phyloP scores from a whole-genome alignment of 1,140 invertebrate species.

The Brachionus rotundiformis region DNA sequence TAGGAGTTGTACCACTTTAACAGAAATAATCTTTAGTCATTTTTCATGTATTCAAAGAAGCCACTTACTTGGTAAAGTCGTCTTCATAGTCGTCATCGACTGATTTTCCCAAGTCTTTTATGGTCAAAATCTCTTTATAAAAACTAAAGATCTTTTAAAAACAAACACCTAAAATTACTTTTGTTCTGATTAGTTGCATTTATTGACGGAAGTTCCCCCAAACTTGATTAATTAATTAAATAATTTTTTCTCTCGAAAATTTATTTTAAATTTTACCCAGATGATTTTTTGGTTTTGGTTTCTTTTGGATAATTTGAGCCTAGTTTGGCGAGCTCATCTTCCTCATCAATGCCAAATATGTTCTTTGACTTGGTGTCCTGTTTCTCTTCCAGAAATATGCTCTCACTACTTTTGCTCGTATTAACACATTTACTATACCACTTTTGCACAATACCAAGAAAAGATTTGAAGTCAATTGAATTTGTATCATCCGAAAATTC shows the following conservation, averaged over 20 bases:
- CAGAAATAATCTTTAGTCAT: neutral
- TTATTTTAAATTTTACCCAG: neutral
- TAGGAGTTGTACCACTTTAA: slow-evolving; percentile 11
- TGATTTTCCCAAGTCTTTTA: slow-evolving; percentile 27
- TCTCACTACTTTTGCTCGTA: neutral
- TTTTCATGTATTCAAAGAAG: neutral
- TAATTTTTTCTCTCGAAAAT: neutral
- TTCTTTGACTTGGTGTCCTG: neutral
- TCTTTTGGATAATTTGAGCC: slow-evolving; percentile 15
- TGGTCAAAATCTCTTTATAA: neutral
- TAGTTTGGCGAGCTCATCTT: neutral
- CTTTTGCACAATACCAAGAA: neutral
- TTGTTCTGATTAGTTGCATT: neutral
- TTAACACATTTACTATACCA: slow-evolving; percentile 22
- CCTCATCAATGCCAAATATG: neutral
- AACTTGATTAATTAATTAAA: neutral
- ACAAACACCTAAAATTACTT: neutral
- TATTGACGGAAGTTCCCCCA: neutral
- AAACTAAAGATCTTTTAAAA: too few relatives aligned
- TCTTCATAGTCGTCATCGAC: slow-evolving; percentile 33
- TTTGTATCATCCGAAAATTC: neutral
- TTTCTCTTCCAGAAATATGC: neutral
- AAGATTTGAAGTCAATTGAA: slow-evolving; percentile 15
- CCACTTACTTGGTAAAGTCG: slow-evolving; percentile 22
- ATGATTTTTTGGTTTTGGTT: neutral